Evolutionary conservation across 2,113 vertebrate genomes (phyloP).

Genomic region (Struthidea cinerea): DNA sequence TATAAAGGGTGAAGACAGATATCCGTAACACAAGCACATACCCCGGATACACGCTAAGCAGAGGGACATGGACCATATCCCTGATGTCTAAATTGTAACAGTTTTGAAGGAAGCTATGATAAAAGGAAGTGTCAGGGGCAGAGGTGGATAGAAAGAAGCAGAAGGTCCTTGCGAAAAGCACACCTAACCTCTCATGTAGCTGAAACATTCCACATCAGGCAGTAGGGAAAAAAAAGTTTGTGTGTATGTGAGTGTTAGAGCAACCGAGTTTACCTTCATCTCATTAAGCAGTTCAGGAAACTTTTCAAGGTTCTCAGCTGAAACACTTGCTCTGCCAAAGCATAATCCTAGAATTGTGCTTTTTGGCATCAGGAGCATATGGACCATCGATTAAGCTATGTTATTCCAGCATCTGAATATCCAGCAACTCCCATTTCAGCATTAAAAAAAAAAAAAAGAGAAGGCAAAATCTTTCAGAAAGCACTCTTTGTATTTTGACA

Average conservation of each 20-base stretch:
- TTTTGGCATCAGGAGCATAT: background rate
- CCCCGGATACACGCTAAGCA: background rate
- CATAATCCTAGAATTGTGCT: background rate
- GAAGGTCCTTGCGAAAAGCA: background rate
- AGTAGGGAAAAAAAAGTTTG: background rate
- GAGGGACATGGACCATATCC: background rate
- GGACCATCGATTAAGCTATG: background rate
- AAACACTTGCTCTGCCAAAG: background rate
- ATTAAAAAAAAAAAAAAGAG: accelerated
- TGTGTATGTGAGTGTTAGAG: background rate
- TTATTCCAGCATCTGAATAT: background rate
- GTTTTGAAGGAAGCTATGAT: background rate
- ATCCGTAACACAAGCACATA: background rate
- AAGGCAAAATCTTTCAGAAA: background rate
- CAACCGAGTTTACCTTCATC: background rate
- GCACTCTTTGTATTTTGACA: background rate
- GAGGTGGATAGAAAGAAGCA: background rate
- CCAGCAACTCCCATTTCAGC: background rate
- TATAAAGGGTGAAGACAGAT: background rate
- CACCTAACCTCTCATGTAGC: background rate
- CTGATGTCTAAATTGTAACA: background rate
- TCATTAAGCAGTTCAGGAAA: background rate
- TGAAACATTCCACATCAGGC: background rate
- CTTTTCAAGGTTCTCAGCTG: background rate
- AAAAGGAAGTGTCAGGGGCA: background rate